phyloP scores from a whole-genome alignment of 37 sponge, comb jelly and placozoan species.

The Beroe forskalii region DNA sequence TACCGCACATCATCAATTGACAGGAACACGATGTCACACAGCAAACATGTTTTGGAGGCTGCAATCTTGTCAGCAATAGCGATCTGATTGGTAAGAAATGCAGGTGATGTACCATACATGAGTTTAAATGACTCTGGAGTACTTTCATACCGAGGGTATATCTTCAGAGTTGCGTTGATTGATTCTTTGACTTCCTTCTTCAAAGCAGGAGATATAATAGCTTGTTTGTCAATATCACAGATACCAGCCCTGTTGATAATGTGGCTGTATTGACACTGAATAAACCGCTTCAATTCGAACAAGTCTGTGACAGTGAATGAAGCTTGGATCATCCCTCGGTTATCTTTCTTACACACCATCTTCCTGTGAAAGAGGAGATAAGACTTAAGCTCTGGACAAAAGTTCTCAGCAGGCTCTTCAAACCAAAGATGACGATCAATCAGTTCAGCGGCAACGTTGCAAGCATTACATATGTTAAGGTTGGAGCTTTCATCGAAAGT shows the following conservation, averaged over 20 bases:
- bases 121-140: constrained; percentile 32
- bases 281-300: constrained; percentile 50
- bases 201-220: constrained; percentile 10
- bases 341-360: constrained; percentile 37
- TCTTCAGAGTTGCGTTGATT: constrained; percentile 23
- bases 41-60: constrained; percentile 15
- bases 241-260: not conserved
- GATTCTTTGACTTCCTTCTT: constrained; percentile 3
- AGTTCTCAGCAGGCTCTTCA: constrained; percentile 16
- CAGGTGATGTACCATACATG: constrained; percentile 9
- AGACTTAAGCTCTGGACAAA: not conserved
- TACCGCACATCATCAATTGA: not conserved
- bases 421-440: constrained; percentile 28
- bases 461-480: constrained; percentile 2
- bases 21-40: constrained; percentile 55
- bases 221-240: not conserved
- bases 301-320: constrained; percentile 36
- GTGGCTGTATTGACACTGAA: not conserved
- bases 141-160: constrained; percentile 24
- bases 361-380: constrained; percentile 20
- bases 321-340: not conserved
- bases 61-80: constrained; percentile 54
- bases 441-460: not conserved
- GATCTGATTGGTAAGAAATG: not conserved
- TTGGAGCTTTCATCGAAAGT: not conserved